Evolutionary conservation across 2,797 vertebrate species (phyloP).

Genomic region (Bovichtus diacanthus): DNA sequence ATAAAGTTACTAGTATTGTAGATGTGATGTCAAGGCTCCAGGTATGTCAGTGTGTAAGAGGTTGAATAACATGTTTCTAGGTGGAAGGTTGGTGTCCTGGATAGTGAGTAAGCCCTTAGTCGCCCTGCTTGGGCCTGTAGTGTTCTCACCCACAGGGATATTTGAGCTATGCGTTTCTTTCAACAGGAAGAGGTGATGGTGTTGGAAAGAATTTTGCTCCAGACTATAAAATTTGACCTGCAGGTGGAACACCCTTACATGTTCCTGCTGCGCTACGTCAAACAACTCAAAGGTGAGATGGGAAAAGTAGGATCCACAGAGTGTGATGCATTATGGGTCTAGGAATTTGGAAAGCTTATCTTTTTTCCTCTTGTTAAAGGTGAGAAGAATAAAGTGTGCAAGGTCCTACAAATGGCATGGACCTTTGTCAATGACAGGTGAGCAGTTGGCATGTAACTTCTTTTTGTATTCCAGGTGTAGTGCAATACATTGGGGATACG

Average conservation of each 20-base stretch:
- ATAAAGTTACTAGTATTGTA: not conserved
- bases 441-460: conserved; percentile 3
- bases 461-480: not conserved
- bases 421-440: conserved; percentile 99
- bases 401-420: conserved; percentile 96
- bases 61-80: not conserved
- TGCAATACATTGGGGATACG: accelerated
- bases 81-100: not conserved
- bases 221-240: conserved; percentile 98
- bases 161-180: not conserved
- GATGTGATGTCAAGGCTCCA: not conserved
- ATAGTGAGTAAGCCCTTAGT: too few species aligned
- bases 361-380: conserved; percentile 74
- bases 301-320: not conserved
- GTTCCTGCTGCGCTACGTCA: conserved; percentile 96
- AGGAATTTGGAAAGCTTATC: not conserved
- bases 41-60: not conserved
- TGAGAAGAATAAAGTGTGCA: conserved; percentile 98
- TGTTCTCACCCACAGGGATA: not conserved
- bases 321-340: too few species aligned
- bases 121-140: not conserved
- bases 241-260: conserved; percentile 99
- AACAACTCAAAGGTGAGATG: conserved; percentile 95
- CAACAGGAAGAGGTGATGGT: conserved; percentile 98
- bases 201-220: conserved; percentile 95